A percentile compares a stretch with the other conserved stretches of the same genome.
Evolutionary conservation across 2,888 invertebrate genomes (phyloP).

Genomic region (Hirtodrosophila trivittata): DNA sequence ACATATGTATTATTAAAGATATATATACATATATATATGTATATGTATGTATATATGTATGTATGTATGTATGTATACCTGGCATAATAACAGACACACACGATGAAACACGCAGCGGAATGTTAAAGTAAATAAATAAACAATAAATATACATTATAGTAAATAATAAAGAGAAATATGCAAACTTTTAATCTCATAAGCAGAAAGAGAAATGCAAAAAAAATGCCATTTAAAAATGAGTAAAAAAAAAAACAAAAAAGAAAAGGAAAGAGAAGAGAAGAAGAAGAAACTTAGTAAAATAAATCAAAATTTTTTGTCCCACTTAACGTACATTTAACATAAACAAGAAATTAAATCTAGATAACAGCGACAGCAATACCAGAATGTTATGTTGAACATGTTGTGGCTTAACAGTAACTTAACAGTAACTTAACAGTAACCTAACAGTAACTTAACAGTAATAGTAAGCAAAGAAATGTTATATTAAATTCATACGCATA

Average conservation of each 20-base stretch:
- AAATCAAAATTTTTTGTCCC: constrained; percentile 79
- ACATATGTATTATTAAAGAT: constrained; percentile 53
- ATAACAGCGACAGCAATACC: constrained; percentile 16
- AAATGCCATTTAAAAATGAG: too few species aligned
- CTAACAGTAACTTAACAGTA: constrained; percentile 3
- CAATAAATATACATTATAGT: constrained; percentile 2
- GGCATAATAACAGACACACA: constrained; percentile 21
- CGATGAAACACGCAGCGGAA: constrained; percentile 12
- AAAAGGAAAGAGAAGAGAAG: too few species aligned
- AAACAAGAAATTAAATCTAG: constrained; percentile 17
- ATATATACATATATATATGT: constrained; percentile 28
- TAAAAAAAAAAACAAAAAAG: constrained; percentile 7
- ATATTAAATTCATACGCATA: too few species aligned
- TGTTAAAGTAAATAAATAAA: constrained; percentile 27
- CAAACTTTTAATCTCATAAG: constrained; percentile 47
- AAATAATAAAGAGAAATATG: constrained; percentile 16
- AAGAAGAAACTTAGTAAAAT: constrained; percentile 66
- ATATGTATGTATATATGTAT: constrained; percentile 12
- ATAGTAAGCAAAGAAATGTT: too few species aligned
- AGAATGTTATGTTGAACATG: constrained; percentile 14
- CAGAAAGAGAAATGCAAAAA: constrained; percentile 14
- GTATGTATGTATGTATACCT: constrained; percentile 13
- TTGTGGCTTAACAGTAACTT: constrained; percentile 11
- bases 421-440: constrained; percentile 1
- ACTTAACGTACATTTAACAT: constrained; percentile 36